A percentile compares a stretch with the other conserved stretches of the same genome.
Evolutionary conservation across 2,888 invertebrate genomes (phyloP).

Genomic region (Drosophila putrida): DNA sequence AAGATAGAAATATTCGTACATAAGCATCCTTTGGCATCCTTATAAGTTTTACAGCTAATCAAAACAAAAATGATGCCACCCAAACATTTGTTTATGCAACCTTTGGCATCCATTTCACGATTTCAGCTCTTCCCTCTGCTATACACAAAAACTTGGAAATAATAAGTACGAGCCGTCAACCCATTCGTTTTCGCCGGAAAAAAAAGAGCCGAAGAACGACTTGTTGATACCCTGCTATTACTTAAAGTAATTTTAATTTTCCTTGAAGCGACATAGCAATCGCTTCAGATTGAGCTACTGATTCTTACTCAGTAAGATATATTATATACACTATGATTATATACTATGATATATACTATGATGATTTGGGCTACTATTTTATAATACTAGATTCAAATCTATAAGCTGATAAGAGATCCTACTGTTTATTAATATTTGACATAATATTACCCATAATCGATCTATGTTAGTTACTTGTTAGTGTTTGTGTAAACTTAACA

Average conservation of each 20-base stretch:
- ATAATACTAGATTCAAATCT: background rate
- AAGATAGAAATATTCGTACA: background rate
- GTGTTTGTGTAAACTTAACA: background rate
- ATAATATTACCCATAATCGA: too few relatives aligned
- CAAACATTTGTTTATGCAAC: constrained; percentile 14
- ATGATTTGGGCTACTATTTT: background rate
- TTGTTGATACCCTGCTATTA: background rate
- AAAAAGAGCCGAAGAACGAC: constrained; percentile 5
- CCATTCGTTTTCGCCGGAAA: background rate
- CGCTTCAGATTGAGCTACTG: too few relatives aligned
- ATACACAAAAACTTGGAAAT: background rate
- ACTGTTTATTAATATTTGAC: too few relatives aligned
- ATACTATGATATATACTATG: too few relatives aligned
- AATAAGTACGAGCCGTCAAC: background rate
- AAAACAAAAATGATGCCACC: background rate
- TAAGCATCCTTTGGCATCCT: constrained; percentile 1
- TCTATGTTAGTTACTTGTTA: too few relatives aligned
- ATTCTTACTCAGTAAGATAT: too few relatives aligned
- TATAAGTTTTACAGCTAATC: background rate
- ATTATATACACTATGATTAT: too few relatives aligned
- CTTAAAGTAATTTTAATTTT: background rate
- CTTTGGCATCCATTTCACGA: constrained; percentile 1
- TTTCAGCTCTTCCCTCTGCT: background rate
- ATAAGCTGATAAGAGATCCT: background rate
- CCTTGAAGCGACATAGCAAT: background rate